Conservation (phyloP, 2,113 vertebrate genomes). For the Sylvia atricapilla region DNA sequence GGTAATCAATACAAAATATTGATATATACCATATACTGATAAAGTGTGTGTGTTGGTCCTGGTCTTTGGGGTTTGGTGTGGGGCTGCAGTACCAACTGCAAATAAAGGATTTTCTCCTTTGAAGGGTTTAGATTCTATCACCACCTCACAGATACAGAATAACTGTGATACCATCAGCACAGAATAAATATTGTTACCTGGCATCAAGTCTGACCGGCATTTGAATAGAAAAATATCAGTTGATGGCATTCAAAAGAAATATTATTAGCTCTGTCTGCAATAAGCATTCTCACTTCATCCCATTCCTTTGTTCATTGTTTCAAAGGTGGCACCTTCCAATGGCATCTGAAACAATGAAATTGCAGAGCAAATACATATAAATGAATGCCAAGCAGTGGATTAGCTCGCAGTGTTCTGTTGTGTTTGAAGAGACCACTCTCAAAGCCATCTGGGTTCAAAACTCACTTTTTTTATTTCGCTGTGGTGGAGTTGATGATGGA, state of each 20-base stretch:
- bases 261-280: slow-evolving; percentile 61
- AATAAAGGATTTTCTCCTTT: neutral
- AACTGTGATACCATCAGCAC: neutral
- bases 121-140: neutral
- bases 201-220: neutral
- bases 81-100: neutral
- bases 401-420: neutral
- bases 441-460: slow-evolving; percentile 1
- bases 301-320: slow-evolving; percentile 62
- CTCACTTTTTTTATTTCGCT: slow-evolving; percentile 20
- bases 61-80: neutral
- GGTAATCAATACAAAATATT: neutral
- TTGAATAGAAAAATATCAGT: slow-evolving; percentile 49
- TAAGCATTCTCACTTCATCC: slow-evolving; percentile 38
- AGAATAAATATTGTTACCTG: neutral
- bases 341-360: slow-evolving; percentile 63
- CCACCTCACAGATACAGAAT: neutral
- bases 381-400: slow-evolving; percentile 39
- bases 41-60: neutral
- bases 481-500: slow-evolving; percentile 53
- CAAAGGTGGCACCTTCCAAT: slow-evolving; percentile 46
- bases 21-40: neutral
- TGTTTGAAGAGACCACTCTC: slow-evolving; percentile 32
- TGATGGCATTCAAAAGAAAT: slow-evolving; percentile 57
- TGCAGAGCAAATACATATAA: slow-evolving; percentile 56